Base-by-base conservation (phyloP, 2,888 invertebrate species). In the Callyntrura guangdongensis region DNA sequence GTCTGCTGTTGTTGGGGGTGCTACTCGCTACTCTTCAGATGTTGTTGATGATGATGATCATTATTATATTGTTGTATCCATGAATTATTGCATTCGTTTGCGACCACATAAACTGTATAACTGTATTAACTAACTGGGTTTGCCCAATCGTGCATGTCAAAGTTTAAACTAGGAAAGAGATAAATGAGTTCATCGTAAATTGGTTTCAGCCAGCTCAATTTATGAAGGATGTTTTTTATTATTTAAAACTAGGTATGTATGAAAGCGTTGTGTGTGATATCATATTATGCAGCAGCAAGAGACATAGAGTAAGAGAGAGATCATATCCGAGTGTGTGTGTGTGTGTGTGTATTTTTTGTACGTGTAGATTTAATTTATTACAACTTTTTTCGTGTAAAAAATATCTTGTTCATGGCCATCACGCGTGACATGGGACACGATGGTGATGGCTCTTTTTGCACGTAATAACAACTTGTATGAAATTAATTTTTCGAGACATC, bases 141-240 rank as follows among this genome's bases (percentile, higher is more conserved):
- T 89, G 89, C 85, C 85, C 81, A 89, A 85, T 85, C 85, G 85
- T 85, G 85, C 79, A 89, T 89, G 89, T 89, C 89, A 89, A 89
- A 89, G 89, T 89, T 89, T 89, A 89, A 89, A 85, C 85, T 84
- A 84, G 83, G 83, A 59, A 84, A 67, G 27, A 89, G 89, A 84
- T 89, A 89, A 89, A 89, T 85, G 89, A 85, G 89, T 89, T 89
- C 89, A 89, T 79, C 79, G 56, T 89, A 79, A 89, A 85, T 89
- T 89, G 89, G 85, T 85, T 89, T 79, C 56, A 89, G 89, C 85
- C 89, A 85, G 85, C 89, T 89, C 89, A 79, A 69, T 89, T 61
- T 84, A 82, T 89, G 53, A 69, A 72, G 25, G 47, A 45, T 56
- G 27, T 36, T 74, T 59, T 47, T 25, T 77, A 17, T 61, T 64